Conservation (phyloP, 1,140 invertebrate genomes). For the Drosophila quadrilineata region DNA sequence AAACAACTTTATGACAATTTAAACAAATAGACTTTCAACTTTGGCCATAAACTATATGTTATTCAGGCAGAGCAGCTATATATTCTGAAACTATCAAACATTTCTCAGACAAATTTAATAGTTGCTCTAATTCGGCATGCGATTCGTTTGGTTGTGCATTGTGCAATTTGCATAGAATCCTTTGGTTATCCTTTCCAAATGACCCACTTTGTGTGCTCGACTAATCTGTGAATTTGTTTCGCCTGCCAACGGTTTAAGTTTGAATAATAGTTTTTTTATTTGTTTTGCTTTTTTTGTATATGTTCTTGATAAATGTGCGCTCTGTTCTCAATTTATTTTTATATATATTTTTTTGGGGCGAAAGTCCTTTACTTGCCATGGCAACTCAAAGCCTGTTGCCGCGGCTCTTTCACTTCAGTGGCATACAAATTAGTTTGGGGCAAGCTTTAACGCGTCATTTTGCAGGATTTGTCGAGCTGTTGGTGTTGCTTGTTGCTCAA, state of each 20-base stretch:
- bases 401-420: too few relatives aligned
- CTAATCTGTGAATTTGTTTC: slow-evolving; percentile 16
- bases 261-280: slow-evolving; percentile 1
- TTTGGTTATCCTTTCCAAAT: slow-evolving; percentile 3
- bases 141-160: neutral
- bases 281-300: neutral
- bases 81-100: neutral
- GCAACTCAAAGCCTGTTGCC: slow-evolving; percentile 9
- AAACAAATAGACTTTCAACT: neutral
- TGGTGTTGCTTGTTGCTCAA: slow-evolving; percentile 1
- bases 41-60: neutral
- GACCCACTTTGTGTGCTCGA: slow-evolving; percentile 22
- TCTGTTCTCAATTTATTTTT: neutral
- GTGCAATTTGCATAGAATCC: too few relatives aligned
- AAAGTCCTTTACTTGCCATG: neutral
- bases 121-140: slow-evolving; percentile 19
- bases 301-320: slow-evolving; percentile 22
- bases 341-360: neutral
- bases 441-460: slow-evolving; percentile 37
- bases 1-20: neutral
- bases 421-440: slow-evolving; percentile 45
- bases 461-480: slow-evolving; percentile 26
- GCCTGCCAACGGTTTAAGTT: slow-evolving; percentile 10
- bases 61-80: neutral
- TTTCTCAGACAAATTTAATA: slow-evolving; percentile 3